Conservation (phyloP, 2,888 invertebrate genomes). For the Alviniconcha strummeri region DNA sequence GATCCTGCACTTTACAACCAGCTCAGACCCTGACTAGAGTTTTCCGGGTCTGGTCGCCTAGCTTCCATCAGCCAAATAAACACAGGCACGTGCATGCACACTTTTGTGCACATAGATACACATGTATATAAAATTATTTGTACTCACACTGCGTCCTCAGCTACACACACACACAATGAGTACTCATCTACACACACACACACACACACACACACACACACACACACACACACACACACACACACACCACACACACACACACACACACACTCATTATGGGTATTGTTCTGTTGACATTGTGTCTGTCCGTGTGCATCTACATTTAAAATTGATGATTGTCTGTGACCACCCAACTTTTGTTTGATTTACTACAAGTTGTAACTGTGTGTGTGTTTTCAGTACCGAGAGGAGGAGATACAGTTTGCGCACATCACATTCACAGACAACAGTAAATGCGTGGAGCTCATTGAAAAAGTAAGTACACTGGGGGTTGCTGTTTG, state of each 20-base stretch:
- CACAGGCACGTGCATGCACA: too few relatives aligned
- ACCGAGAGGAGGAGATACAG: constrained; percentile 61
- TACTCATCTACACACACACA: too few relatives aligned
- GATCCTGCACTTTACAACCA: too few relatives aligned
- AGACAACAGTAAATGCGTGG: constrained; percentile 65
- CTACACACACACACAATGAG: too few relatives aligned
- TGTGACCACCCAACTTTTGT: not conserved
- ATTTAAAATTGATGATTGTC: not conserved
- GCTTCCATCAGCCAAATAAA: too few relatives aligned
- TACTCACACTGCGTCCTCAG: too few relatives aligned
- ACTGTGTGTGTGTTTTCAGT: constrained; percentile 53
- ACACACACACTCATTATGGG: not conserved
- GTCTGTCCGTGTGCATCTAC: not conserved
- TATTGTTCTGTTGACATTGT: not conserved
- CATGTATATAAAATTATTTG: too few relatives aligned
- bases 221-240: not conserved
- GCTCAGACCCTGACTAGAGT: too few relatives aligned
- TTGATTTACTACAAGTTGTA: not conserved
- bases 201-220: not conserved
- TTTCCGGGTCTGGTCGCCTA: too few relatives aligned
- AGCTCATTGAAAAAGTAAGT: constrained; percentile 64
- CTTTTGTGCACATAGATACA: too few relatives aligned
- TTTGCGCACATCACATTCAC: constrained; percentile 66
- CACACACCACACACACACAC: too few relatives aligned
- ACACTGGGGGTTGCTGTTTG: not conserved